These are phyloP conservation scores for Gortyna flavago DNA, from an alignment of 2,888 invertebrate genomes.

Conservation along the genomic window DNA sequence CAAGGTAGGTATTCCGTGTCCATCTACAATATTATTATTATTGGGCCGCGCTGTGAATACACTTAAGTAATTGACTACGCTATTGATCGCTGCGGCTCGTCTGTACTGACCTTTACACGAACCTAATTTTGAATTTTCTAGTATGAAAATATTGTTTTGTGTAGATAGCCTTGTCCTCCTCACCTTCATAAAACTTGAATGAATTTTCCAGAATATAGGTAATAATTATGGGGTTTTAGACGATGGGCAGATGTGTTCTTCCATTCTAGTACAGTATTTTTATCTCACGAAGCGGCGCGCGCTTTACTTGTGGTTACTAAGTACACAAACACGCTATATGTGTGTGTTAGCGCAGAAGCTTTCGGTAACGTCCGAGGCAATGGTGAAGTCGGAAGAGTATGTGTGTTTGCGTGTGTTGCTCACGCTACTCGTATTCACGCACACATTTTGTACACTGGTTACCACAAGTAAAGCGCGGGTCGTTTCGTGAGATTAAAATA, in stretches of 20 bases:
- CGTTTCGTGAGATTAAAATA: too few relatives aligned
- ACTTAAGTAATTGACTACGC: conserved; percentile 29
- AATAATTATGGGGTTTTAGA: not conserved
- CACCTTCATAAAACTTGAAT: not conserved
- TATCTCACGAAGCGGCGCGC: not conserved
- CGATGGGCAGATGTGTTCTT: not conserved
- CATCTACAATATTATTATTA: conserved; percentile 36
- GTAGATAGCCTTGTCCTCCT: not conserved
- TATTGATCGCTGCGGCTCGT: conserved; percentile 26
- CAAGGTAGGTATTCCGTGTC: conserved; percentile 26
- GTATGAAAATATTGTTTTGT: conserved; percentile 14
- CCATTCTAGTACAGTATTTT: not conserved
- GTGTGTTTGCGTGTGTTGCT: too few relatives aligned
- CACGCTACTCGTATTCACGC: too few relatives aligned
- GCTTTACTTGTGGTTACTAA: not conserved
- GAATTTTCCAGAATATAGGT: not conserved
- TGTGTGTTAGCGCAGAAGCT: not conserved
- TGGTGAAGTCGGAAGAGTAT: too few relatives aligned
- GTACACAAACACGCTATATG: too few relatives aligned
- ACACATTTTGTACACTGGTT: too few relatives aligned
- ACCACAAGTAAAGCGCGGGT: too few relatives aligned
- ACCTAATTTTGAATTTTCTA: conserved; percentile 2
- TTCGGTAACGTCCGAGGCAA: not conserved
- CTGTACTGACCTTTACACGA: conserved; percentile 6
- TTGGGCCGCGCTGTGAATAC: conserved; percentile 30